Base-by-base conservation (phyloP, 2,113 vertebrate genomes). In the Regulus satrapa region DNA sequence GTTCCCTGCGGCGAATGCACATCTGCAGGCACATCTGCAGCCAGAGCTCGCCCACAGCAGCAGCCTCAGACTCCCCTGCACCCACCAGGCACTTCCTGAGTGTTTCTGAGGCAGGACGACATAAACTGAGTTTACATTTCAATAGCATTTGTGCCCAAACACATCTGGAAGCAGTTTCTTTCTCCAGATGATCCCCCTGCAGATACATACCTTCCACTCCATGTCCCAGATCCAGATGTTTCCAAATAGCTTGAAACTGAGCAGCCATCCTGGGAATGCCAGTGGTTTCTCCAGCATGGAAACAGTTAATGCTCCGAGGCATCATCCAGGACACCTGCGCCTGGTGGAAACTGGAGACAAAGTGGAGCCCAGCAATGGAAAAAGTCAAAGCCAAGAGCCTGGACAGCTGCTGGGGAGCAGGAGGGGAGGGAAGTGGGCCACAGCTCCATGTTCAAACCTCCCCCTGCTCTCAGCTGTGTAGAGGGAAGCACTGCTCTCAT, bases 341-440 rank as follows among this genome's bases (percentile, higher is more conserved):
- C 55, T 36, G 56, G 3, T 61, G 77, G 96, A 97, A 96, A 92
- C 66, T 38, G 77, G 89, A 95, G 93, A 91, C 93, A 59, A 89
- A 84, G 68, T 1, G 3, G 71, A 88, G 51, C 62, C 48, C 36
- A 40, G 91, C 49, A 66, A 32, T 73, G 74, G 94, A 88, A 94
- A 89, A 95, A 95, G 71, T 75, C 45, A 46, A 41, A 91, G 96
- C 89, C 87, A 78, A 78, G 79, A 89, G 80, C 86, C 17, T 21
- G 36, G 52, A 43, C 84, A 95, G 84, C 93, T 92, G 87, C 58
- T 66, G 69, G 54, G 64, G 51, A 80, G 45, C 20, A 1, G 5
- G 24, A 52, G 23, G 54, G 74, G 43, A 68, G 63, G 48, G 68
- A 49, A 81, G 61, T 2, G 0, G 45, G 48, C 59, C 16, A 45